These are phyloP conservation scores for Scaptomyza montana DNA, from an alignment of 1,140 invertebrate genomes.

Conservation along the genomic window DNA sequence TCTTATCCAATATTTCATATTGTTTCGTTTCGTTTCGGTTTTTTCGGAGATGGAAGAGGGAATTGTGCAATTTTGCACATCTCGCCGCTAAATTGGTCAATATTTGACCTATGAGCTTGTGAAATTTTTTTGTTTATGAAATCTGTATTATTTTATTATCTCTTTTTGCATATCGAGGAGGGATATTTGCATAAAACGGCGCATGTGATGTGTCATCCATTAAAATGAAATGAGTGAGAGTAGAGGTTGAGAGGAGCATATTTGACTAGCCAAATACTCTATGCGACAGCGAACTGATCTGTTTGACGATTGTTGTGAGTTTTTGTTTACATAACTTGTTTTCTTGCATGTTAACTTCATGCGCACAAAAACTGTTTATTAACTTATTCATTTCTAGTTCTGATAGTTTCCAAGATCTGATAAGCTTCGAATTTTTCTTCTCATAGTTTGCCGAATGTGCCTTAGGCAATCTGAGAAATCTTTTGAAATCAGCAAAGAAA, in stretches of 20 bases:
- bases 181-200: slow-evolving; percentile 71
- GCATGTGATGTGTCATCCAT: slow-evolving; percentile 21
- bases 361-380: too few relatives aligned
- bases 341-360: too few relatives aligned
- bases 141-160: neutral
- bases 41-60: neutral
- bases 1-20: slow-evolving; percentile 14
- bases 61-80: slow-evolving; percentile 59
- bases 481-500: slow-evolving; percentile 18
- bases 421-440: too few relatives aligned
- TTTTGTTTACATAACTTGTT: too few relatives aligned
- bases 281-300: too few relatives aligned
- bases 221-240: neutral
- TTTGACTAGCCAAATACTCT: neutral
- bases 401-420: too few relatives aligned
- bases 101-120: slow-evolving; percentile 61
- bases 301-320: too few relatives aligned
- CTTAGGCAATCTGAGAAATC: neutral
- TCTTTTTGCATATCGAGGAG: too few relatives aligned
- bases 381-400: neutral
- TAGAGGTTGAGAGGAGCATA: neutral
- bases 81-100: slow-evolving; percentile 40
- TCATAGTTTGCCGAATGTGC: too few relatives aligned
- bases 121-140: slow-evolving; percentile 19
- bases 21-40: slow-evolving; percentile 8